These are phyloP conservation scores for Coturnix japonica DNA, from an alignment of 2,113 vertebrate species.

Conservation along the genomic window DNA sequence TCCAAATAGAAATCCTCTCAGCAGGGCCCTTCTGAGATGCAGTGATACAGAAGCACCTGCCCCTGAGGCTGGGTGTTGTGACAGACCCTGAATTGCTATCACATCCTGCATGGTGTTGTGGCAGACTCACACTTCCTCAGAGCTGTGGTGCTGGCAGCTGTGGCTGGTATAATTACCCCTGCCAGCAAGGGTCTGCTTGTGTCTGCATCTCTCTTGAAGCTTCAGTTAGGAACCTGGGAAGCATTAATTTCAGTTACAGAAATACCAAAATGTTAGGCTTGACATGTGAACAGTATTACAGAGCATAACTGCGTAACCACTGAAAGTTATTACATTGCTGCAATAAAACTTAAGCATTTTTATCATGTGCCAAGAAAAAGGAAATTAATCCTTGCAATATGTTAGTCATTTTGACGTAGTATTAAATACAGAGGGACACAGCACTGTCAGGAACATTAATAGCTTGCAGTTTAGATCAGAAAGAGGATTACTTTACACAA, in stretches of 20 bases:
- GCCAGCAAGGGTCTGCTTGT: neutral
- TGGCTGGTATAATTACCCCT: neutral
- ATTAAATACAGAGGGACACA: neutral
- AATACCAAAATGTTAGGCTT: neutral
- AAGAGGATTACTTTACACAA: conserved; percentile 30
- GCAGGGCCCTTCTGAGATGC: accelerated
- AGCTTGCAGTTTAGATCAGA: neutral
- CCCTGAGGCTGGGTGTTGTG: neutral
- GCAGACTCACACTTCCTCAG: neutral
- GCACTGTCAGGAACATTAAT: neutral
- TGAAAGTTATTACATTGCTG: conserved; percentile 16
- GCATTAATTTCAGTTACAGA: neutral
- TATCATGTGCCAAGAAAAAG: conserved; percentile 8
- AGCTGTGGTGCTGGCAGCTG: neutral
- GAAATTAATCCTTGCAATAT: conserved; percentile 36
- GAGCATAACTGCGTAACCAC: neutral
- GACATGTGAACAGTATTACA: neutral
- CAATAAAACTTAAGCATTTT: conserved; percentile 29
- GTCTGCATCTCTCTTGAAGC: neutral
- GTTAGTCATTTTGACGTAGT: neutral
- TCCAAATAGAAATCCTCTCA: neutral
- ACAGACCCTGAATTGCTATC: neutral
- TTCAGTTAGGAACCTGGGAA: neutral
- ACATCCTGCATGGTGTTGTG: neutral
- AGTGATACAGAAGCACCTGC: neutral